A percentile compares a stretch with the other conserved stretches of the same genome.
These are phyloP conservation scores for Lineus longissimus DNA, from an alignment of 1,140 invertebrate species.

Conservation along the genomic window DNA sequence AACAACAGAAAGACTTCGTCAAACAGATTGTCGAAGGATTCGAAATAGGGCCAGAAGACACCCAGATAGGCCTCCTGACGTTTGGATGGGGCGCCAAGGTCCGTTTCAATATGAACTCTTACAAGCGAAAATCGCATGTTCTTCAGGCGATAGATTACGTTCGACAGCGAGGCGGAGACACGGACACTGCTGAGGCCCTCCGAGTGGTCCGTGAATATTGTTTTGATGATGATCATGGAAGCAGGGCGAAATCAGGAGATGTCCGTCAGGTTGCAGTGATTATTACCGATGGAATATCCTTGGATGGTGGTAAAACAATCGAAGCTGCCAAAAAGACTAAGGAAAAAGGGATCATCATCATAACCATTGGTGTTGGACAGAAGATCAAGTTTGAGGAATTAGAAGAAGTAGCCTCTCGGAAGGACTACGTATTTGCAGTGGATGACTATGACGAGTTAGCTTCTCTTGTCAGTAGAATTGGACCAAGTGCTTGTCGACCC, in stretches of 20 bases:
- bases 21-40: background rate
- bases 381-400: conserved; percentile 19
- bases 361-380: conserved; percentile 35
- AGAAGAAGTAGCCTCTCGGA: conserved; percentile 17
- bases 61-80: background rate
- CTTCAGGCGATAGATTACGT: background rate
- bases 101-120: background rate
- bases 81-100: background rate
- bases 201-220: background rate
- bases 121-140: background rate
- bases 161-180: background rate
- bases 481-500: too few species aligned
- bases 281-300: conserved; percentile 34
- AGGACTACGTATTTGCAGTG: conserved; percentile 24
- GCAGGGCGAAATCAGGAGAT: background rate
- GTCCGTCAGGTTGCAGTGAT: conserved; percentile 22
- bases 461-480: background rate
- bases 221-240: background rate
- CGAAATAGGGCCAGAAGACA: background rate
- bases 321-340: conserved; percentile 22
- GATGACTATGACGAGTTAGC: conserved; percentile 18
- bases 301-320: conserved; percentile 16
- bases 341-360: conserved; percentile 24
- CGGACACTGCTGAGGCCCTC: conserved; percentile 1
- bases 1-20: background rate